Evolutionary conservation across 2,113 vertebrate species (phyloP).

Genomic region (Oncorhynchus masou): DNA sequence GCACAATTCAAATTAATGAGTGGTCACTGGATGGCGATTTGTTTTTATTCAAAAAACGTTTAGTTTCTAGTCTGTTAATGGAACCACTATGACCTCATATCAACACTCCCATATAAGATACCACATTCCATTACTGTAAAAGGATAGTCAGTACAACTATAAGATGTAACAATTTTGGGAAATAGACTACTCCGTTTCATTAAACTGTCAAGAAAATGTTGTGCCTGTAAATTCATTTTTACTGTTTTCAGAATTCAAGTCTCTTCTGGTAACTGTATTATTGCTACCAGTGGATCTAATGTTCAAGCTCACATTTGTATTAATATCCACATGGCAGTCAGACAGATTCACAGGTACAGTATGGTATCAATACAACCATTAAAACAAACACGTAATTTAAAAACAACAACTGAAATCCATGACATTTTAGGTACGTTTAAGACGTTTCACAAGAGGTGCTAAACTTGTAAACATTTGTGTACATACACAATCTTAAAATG

Average conservation of each 20-base stretch:
- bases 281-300: neutral
- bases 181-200: slow-evolving; percentile 57
- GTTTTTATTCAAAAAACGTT: slow-evolving; percentile 18
- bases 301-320: no score
- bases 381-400: no score
- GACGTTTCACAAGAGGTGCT: no score
- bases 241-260: neutral
- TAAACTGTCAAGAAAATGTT: slow-evolving; percentile 10
- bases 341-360: no score
- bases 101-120: slow-evolving; percentile 13
- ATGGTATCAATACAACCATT: no score
- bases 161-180: slow-evolving; percentile 50
- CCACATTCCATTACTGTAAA: slow-evolving; percentile 47
- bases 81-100: slow-evolving; percentile 7
- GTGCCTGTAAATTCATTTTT: neutral
- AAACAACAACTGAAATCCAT: no score
- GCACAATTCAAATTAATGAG: slow-evolving; percentile 9
- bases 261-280: neutral
- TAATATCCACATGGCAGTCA: no score
- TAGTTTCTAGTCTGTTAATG: slow-evolving; percentile 21
- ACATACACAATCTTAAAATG: no score
- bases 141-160: slow-evolving; percentile 47
- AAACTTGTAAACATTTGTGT: no score
- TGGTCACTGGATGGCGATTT: neutral
- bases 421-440: no score